Evolutionary conservation across 2,888 invertebrate species (phyloP), one percentile per base, ranked within the genome.

Genomic region (Pammene aurita): DNA sequence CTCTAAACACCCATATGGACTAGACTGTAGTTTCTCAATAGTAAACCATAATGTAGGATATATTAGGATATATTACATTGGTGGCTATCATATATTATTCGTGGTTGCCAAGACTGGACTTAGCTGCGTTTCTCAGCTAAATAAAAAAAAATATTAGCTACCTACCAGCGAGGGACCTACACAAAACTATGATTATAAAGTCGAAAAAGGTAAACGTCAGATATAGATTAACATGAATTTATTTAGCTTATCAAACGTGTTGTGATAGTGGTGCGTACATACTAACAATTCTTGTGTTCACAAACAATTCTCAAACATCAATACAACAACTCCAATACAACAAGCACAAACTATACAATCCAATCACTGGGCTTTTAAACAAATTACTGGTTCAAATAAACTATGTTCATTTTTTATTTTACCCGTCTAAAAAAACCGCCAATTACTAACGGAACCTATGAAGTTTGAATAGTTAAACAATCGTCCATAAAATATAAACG

Each of bases 231-330:
- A 91, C 89, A 90, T 91, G 86, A 84, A 85, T 91, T 91, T 92
- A 90, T 90, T 92, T 84, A 86, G 83, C 86, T 89, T 85, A 89
- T 86, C 86, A 89, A 87, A 87, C 86, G 85, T 88, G 87, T 89
- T 87, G 89, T 91, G 89, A 88, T 80, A 83, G 91, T 91, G 90
- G 88, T 80, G 79, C 82, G 79, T 86, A 86, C 79, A 84, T 86
- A 86, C 87, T 89, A 88, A 86, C 85, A 88, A 86, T 78, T 86
- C 80, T 79, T 75, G 90, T 89, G 89, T 86, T 79, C 80, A 86
- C 86, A 87, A 84, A 83, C 81, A 74, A 77, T 79, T 79, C 73
- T 72, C 80, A 83, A 86, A 87, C 83, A 84, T 81, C 80, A 85
- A 86, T 79, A 82, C 82, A 85, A 81, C 79, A 78, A 76, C 64